These are phyloP conservation scores for Todiramphus chloris DNA, from an alignment of 2,113 vertebrate genomes.

Conservation along the genomic window DNA sequence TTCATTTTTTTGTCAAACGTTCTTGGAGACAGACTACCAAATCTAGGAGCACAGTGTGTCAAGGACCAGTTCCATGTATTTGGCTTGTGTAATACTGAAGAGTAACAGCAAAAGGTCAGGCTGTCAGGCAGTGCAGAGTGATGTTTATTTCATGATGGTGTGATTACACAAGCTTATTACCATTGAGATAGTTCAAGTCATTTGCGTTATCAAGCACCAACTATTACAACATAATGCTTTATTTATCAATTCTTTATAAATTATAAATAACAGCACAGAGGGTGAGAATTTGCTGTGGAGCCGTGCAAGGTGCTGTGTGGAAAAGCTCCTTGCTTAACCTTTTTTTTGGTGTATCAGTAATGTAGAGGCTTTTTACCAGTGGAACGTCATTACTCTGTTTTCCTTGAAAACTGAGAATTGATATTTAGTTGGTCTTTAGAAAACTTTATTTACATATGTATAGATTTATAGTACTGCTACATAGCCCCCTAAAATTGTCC, in stretches of 20 bases:
- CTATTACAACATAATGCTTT: neutral
- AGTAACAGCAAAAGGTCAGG: neutral
- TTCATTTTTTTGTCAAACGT: neutral
- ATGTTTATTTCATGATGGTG: neutral
- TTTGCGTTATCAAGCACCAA: neutral
- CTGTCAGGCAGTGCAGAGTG: neutral
- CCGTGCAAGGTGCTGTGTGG: neutral
- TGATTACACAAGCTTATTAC: neutral
- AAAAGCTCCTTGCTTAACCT: neutral
- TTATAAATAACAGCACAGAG: neutral
- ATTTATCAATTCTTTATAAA: neutral
- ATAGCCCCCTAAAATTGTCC: neutral
- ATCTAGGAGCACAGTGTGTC: neutral
- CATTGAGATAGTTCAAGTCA: neutral
- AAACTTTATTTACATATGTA: neutral
- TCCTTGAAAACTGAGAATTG: neutral
- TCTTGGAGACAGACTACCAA: neutral
- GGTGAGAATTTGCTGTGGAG: neutral
- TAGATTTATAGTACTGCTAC: neutral
- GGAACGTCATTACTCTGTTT: neutral
- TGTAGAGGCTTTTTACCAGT: neutral
- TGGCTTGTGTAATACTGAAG: neutral
- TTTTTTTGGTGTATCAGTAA: neutral
- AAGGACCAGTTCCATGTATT: neutral
- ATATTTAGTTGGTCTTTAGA: neutral